Conservation (phyloP, 2,888 invertebrate species). For the Trypoxylon attenuatum region DNA sequence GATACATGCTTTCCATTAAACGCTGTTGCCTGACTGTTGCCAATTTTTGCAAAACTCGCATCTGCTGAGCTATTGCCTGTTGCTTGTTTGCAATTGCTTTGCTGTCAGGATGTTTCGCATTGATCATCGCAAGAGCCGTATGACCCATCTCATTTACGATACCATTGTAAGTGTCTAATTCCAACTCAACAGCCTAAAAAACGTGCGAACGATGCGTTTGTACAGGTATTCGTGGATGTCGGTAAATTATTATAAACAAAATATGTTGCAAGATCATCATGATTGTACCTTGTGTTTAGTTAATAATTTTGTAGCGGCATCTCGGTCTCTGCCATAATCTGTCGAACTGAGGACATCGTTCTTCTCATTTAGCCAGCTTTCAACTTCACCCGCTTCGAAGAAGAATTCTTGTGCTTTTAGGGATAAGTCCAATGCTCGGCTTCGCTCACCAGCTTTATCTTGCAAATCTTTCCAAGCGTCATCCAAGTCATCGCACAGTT, state of each 20-base stretch:
- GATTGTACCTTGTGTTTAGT: constrained; percentile 92
- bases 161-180: constrained; percentile 92
- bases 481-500: constrained; percentile 83
- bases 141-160: constrained; percentile 95
- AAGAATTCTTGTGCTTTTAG: constrained; percentile 93
- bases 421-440: constrained; percentile 87
- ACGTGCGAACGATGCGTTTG: background rate
- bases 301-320: constrained; percentile 92
- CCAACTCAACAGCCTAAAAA: constrained; percentile 87
- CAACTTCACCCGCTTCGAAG: constrained; percentile 93
- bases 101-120: constrained; percentile 88
- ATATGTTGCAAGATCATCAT: background rate
- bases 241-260: background rate
- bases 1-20: constrained; percentile 92
- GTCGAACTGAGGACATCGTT: constrained; percentile 87
- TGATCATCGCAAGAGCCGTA: constrained; percentile 87
- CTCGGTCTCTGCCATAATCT: constrained; percentile 92
- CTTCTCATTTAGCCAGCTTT: constrained; percentile 94
- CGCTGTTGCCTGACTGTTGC: constrained; percentile 88
- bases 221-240: background rate
- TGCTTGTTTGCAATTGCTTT: constrained; percentile 87
- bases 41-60: constrained; percentile 87
- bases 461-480: constrained; percentile 86
- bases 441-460: constrained; percentile 82
- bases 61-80: constrained; percentile 84